Conservation (phyloP, 2,888 invertebrate species). For the Stenoptilia bipunctidactyla region DNA sequence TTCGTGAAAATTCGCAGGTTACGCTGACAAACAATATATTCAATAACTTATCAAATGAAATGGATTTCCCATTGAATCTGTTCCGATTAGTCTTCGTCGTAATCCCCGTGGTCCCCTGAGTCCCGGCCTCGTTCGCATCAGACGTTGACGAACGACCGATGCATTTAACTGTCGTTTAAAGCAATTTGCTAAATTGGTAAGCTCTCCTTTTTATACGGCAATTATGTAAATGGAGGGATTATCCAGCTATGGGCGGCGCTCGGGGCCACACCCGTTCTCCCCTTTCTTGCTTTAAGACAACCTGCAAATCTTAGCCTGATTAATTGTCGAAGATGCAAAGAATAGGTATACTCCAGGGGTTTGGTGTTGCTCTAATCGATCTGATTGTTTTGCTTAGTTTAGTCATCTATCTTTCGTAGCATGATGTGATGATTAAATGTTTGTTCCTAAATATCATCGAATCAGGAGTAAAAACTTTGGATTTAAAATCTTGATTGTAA, state of each 20-base stretch:
- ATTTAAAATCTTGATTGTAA: too few relatives aligned
- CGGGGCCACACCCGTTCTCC: constrained; percentile 52
- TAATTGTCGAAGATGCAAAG: constrained; percentile 41
- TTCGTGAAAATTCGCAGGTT: too few relatives aligned
- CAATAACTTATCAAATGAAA: too few relatives aligned
- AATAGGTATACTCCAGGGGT: too few relatives aligned
- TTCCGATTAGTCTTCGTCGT: constrained; percentile 9
- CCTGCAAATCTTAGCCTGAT: constrained; percentile 43
- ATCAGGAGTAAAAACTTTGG: too few relatives aligned
- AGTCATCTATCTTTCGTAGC: too few relatives aligned
- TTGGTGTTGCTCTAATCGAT: too few relatives aligned
- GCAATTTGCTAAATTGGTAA: constrained; percentile 71
- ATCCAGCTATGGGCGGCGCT: constrained; percentile 60
- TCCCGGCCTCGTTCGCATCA: constrained; percentile 11
- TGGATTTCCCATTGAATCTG: constrained; percentile 8
- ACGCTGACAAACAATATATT: too few relatives aligned
- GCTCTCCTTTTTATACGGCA: constrained; percentile 69
- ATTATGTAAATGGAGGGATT: constrained; percentile 72
- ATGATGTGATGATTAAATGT: too few relatives aligned
- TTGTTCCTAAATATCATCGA: too few relatives aligned
- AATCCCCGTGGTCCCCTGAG: not conserved
- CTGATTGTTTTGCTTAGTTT: too few relatives aligned
- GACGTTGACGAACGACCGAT: constrained; percentile 27
- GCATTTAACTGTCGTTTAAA: constrained; percentile 54
- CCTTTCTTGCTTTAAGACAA: constrained; percentile 40